Evolutionary conservation across 2,797 vertebrate species (phyloP), one percentile per base, ranked within the genome.

Genomic region (Harpagifer antarcticus): DNA sequence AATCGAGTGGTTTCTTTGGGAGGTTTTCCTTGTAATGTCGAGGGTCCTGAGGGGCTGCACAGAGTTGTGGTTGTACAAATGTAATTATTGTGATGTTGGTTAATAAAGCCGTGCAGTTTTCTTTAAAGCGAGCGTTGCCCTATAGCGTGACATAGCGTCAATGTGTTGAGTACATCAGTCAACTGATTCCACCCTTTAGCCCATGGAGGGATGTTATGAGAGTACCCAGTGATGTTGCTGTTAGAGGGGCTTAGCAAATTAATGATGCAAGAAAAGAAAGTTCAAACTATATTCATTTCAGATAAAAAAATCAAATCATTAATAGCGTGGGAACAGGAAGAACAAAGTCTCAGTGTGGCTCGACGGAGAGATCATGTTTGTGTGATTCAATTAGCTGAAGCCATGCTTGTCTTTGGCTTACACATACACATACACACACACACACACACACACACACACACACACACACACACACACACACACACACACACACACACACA

Each of bases 321-420:
- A 83, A 86, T 76, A 65, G 73, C 56, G 60, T 76, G 85, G 73
- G 86, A 83, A 86, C 70, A 44, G 55, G 59, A 81, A 69, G 74
- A 84, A 82, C 76, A 87, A 79, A 72, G 71, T 75, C 83, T 68
- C 74, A 57, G 67, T 67, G 27, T 53, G 62, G 54, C 20, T 43
- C 43, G 44, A 61, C 17, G 0, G 12, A 79, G 65, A 72, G 65
- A 72, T 48, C 65, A 57, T 78, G 74, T n/a, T 61, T n/a, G 63
- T 77, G 68, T 59, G 77, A 85, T 78, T 82, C 69, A 82, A 53
- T 84, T 77, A 82, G 40, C 64, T 8, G 17, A 33, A 70, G 54
- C 33, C 33, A 33, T 33, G 33, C 33, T 33, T 33, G 33, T 37
- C 33, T 37, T 6, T 37, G 33, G 7, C 56, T 6, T 6, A 59